A percentile compares a stretch with the other conserved stretches of the same genome.
Conservation (phyloP, 2,113 vertebrate genomes). For the Passerina amoena region DNA sequence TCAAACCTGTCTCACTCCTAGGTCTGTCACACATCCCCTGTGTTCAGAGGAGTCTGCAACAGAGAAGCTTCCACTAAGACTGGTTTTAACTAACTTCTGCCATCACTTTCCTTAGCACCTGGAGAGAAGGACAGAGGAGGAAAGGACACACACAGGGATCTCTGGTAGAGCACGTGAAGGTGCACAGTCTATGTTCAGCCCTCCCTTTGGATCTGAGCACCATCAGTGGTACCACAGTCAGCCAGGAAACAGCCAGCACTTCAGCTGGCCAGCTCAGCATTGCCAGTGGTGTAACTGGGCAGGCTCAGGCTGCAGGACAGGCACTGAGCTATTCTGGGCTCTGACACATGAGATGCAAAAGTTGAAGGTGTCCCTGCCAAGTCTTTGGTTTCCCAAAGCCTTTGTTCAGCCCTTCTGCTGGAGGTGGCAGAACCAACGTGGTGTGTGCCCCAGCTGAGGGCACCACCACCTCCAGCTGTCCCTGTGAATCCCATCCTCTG, state of each 20-base stretch:
- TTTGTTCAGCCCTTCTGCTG: background rate
- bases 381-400: background rate
- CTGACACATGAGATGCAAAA: background rate
- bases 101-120: background rate
- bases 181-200: fast-evolving
- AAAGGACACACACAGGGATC: background rate
- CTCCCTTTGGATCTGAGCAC: background rate
- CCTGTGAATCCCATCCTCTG: background rate
- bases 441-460: fast-evolving
- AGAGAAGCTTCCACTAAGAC: background rate
- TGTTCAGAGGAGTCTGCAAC: background rate
- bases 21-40: background rate
- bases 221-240: background rate
- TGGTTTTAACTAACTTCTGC: background rate
- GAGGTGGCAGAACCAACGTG: fast-evolving
- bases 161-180: background rate
- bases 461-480: background rate
- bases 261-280: background rate
- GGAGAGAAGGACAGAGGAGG: background rate
- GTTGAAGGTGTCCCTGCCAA: background rate
- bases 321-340: background rate
- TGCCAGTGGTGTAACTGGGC: background rate
- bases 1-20: background rate
- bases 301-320: background rate
- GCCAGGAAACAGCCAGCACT: background rate